A percentile compares a stretch with the other conserved stretches of the same genome.
These are phyloP conservation scores for Calcarius lapponicus DNA, from an alignment of 2,797 vertebrate genomes.

Conservation along the genomic window DNA sequence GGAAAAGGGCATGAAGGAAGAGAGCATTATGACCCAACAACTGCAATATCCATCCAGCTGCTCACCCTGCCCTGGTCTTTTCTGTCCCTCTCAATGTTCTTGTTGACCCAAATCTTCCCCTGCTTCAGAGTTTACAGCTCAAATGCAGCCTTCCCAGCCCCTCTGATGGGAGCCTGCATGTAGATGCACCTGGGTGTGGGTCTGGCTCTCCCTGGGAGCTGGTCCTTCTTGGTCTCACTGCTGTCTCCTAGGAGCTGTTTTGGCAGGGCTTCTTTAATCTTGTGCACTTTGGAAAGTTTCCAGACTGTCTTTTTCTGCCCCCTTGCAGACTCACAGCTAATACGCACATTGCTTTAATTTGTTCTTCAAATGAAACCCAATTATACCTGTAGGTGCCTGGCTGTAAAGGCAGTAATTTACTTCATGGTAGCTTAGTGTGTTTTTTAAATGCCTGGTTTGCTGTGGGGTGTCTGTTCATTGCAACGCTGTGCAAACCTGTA, in stretches of 20 bases:
- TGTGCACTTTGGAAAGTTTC: constrained; percentile 30
- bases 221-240: background rate
- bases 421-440: constrained; percentile 41
- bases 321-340: background rate
- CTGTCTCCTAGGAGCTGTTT: background rate
- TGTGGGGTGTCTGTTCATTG: constrained; percentile 3
- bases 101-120: background rate
- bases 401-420: constrained; percentile 51
- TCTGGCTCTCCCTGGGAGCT: background rate
- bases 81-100: background rate
- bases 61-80: background rate
- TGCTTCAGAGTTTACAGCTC: background rate
- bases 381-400: constrained; percentile 45
- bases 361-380: constrained; percentile 39
- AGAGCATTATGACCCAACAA: background rate
- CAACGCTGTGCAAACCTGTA: constrained; percentile 38
- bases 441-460: constrained; percentile 38
- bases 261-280: background rate
- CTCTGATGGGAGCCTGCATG: background rate
- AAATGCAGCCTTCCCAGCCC: background rate
- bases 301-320: constrained; percentile 24
- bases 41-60: background rate
- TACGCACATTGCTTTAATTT: constrained; percentile 50
- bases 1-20: background rate
- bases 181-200: background rate